Conservation (phyloP, 2,888 invertebrate species). For the Branchipolynoe longqiensis region DNA sequence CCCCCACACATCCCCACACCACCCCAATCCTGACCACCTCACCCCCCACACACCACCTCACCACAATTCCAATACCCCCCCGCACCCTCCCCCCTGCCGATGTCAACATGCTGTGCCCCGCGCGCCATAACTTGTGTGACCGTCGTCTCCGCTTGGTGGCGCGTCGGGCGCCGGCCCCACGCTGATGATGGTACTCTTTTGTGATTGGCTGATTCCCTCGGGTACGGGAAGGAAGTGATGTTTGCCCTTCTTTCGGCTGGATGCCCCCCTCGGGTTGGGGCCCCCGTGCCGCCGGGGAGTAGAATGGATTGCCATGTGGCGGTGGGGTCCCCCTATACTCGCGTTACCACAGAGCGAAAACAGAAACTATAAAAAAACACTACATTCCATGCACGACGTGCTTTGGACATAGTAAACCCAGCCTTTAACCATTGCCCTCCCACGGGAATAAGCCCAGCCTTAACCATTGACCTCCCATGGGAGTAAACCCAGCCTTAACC, state of each 20-base stretch:
- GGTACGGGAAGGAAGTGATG: conserved; percentile 55
- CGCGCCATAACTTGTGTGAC: conserved; percentile 55
- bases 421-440: no score
- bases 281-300: conserved; percentile 23
- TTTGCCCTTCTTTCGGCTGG: conserved; percentile 57
- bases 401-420: no score
- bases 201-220: conserved; percentile 55
- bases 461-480: no score
- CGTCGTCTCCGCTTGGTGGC: conserved; percentile 4
- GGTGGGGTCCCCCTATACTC: conserved; percentile 17
- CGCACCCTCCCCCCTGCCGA: not conserved
- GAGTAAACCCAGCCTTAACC: no score
- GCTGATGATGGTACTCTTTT: conserved; percentile 58
- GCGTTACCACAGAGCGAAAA: no score
- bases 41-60: no score
- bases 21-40: not conserved
- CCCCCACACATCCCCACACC: no score
- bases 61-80: no score
- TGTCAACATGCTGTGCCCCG: conserved; percentile 17
- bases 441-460: no score
- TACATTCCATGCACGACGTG: no score
- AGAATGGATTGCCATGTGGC: conserved; percentile 48
- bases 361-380: no score
- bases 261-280: conserved; percentile 40
- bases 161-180: not conserved